Conservation (phyloP, 2,113 vertebrate genomes). For the Grallaria varia region DNA sequence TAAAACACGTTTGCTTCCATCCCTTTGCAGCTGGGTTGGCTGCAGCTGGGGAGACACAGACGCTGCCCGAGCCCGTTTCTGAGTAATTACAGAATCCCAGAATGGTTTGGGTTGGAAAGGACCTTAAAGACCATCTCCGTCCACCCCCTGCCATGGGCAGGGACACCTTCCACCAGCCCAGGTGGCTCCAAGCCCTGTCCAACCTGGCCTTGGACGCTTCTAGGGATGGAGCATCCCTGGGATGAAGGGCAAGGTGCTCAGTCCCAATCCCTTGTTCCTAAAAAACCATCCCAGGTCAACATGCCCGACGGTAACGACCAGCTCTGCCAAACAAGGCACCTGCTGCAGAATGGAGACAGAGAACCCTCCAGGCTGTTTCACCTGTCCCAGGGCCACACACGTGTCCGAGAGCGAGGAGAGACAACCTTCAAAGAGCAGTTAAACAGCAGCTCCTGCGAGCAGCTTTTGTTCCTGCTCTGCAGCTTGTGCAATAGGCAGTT, state of each 20-base stretch:
- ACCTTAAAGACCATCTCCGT: neutral
- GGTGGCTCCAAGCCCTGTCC: neutral
- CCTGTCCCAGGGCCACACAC: neutral
- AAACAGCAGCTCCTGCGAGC: neutral
- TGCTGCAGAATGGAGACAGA: neutral
- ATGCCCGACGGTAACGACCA: neutral
- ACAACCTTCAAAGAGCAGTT: neutral
- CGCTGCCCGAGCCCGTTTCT: neutral
- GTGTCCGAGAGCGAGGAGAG: fast-evolving
- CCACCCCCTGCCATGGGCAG: neutral
- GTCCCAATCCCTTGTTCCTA: too few species aligned
- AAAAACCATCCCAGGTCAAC: neutral
- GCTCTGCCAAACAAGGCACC: neutral
- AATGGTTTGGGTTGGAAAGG: fast-evolving
- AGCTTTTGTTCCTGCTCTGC: neutral
- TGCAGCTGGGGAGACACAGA: neutral
- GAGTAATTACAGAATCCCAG: neutral
- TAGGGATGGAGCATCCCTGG: neutral
- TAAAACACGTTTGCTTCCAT: neutral
- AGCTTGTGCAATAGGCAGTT: neutral
- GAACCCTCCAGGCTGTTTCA: neutral
- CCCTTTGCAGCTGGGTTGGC: neutral
- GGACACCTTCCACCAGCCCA: fast-evolving
- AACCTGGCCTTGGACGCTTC: fast-evolving
- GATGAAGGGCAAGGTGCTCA: neutral